Percentiles rank a stretch among this genome's conserved stretches.
Evolutionary conservation across 1,140 invertebrate species (phyloP).

Genomic region (Stratiolaelaps scimitus): DNA sequence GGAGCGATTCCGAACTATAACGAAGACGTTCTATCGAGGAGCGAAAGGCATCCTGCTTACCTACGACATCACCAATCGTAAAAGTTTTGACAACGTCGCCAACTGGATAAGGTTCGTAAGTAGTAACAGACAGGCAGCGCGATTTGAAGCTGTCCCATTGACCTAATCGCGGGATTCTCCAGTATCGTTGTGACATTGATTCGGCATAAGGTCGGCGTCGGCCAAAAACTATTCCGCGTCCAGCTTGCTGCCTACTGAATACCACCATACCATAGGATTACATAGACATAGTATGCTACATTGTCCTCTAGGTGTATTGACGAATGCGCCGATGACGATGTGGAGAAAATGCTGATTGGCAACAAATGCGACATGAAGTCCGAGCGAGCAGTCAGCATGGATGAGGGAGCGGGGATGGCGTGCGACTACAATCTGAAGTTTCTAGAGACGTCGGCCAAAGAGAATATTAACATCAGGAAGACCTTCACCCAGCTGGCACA

Average conservation of each 20-base stretch:
- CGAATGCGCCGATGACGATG: slow-evolving; percentile 99
- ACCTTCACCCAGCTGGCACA: slow-evolving; percentile 93
- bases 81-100: slow-evolving; percentile 47
- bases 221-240: too few relatives aligned
- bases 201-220: too few relatives aligned
- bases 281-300: too few relatives aligned
- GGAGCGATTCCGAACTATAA: slow-evolving; percentile 53
- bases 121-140: not conserved
- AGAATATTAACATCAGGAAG: slow-evolving; percentile 91
- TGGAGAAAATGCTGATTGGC: slow-evolving; percentile 98
- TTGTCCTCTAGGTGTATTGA: slow-evolving; percentile 43
- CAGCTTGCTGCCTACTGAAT: too few relatives aligned
- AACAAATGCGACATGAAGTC: slow-evolving; percentile 99
- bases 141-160: not conserved
- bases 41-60: slow-evolving; percentile 49
- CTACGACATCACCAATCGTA: slow-evolving; percentile 48
- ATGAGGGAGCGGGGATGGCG: slow-evolving; percentile 48
- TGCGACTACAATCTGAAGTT: slow-evolving; percentile 57
- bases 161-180: not conserved
- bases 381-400: slow-evolving; percentile 53
- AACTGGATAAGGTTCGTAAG: slow-evolving; percentile 45
- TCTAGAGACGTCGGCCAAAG: slow-evolving; percentile 97
- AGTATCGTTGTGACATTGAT: too few relatives aligned
- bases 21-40: slow-evolving; percentile 52
- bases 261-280: too few relatives aligned